Evolutionary conservation across 2,888 invertebrate species (phyloP), one percentile per base, ranked within the genome.

Genomic region (Limenitis camilla): DNA sequence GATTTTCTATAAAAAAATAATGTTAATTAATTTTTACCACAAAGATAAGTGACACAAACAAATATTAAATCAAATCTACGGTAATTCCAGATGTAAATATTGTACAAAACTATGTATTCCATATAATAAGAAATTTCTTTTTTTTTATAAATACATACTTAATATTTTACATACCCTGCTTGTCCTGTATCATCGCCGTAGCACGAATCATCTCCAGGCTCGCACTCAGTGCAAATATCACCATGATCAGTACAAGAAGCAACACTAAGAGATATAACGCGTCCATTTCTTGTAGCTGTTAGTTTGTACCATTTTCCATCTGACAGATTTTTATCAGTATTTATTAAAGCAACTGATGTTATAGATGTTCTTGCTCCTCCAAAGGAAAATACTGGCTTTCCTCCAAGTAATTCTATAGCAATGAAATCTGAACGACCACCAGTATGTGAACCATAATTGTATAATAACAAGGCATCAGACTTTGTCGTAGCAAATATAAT

Each of bases 241-340:
- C 96, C 96, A 71, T 95, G 94, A 60, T 96, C 96, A 1, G 91
- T 91, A 69, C 96, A 97, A 29, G 90, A 85, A 0, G 94, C 92
- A 4, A 96, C 91, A 66, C 94, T 96, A 30, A 97, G 75, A 0
- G 96, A 96, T 63, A 96, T 92, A 0, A 96, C 95, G 60, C 95
- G 89, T 29, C 96, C 96, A 72, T 97, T 96, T 69, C 96, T 90
- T 0, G 96, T 96, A 0, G 96, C 96, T 0, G 94, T 96, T 11
- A 98, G 91, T 71, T 96, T 96, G 71, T 96, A 92, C 98, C 98
- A 98, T 60, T 90, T 91, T 0, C 97, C 97, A 75, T 97, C 94
- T 1, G 95, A 91, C 10, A 98, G 87, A 59, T 91, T 91, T 64
- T 89, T 89, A 10, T 88, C 88, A 53, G 88, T 88, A 44, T 90